Conservation (phyloP, 2,113 vertebrate species). For the Harpagus bidentatus region DNA sequence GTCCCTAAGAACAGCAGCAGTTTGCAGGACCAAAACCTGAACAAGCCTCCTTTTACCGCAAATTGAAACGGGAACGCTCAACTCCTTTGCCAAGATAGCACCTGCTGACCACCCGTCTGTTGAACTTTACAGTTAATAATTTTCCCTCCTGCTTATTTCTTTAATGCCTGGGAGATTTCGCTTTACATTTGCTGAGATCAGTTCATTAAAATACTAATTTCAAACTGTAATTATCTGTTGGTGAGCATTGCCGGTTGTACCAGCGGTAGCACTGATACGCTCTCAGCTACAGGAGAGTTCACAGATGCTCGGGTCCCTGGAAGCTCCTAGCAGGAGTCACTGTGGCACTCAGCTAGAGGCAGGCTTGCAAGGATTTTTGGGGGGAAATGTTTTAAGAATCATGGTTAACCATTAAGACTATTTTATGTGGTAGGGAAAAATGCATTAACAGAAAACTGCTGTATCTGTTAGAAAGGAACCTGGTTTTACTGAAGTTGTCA, state of each 20-base stretch:
- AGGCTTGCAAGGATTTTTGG: not conserved
- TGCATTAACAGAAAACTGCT: not conserved
- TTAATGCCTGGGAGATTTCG: conserved; percentile 67
- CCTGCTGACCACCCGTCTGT: conserved; percentile 39
- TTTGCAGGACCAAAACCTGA: not conserved
- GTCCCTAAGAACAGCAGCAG: not conserved
- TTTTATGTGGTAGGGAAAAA: not conserved
- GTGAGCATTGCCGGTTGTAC: conserved; percentile 24
- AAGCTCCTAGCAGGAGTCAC: conserved; percentile 28
- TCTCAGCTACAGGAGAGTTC: conserved; percentile 53
- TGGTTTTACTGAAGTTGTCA: not conserved
- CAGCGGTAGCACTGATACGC: not conserved
- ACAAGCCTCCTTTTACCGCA: not conserved
- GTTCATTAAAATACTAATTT: conserved; percentile 80
- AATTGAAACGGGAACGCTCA: not conserved
- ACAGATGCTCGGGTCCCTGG: conserved; percentile 52
- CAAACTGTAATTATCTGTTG: conserved; percentile 72
- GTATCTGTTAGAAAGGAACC: not conserved
- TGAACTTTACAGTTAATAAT: conserved; percentile 49
- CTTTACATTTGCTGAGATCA: conserved; percentile 66
- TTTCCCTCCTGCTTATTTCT: conserved; percentile 50
- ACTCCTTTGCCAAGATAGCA: conserved; percentile 9
- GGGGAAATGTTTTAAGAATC: not conserved
- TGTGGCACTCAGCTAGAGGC: not conserved
- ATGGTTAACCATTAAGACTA: not conserved